Evolutionary conservation across 1,140 invertebrate species (phyloP).

Genomic region (Eupeodes corollae): DNA sequence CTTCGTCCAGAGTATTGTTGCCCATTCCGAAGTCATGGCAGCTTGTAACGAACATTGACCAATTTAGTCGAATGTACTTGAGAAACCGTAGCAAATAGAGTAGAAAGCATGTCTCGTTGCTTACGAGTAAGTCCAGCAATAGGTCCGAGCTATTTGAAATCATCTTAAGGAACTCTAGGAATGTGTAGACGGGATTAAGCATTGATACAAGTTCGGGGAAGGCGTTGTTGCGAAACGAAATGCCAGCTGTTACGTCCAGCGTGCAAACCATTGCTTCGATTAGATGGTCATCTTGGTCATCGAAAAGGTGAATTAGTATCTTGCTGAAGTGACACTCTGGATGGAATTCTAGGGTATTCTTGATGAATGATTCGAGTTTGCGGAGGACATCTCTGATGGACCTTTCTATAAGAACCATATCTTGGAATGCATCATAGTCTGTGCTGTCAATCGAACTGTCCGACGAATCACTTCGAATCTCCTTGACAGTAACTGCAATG

Average conservation of each 20-base stretch:
- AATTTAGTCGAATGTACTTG: slow-evolving; percentile 73
- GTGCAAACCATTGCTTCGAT: slow-evolving; percentile 89
- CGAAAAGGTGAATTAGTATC: slow-evolving; percentile 77
- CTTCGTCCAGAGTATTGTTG: slow-evolving; percentile 59
- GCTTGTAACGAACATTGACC: slow-evolving; percentile 66
- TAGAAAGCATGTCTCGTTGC: slow-evolving; percentile 84
- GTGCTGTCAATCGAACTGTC: slow-evolving; percentile 70
- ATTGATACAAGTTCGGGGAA: slow-evolving; percentile 65
- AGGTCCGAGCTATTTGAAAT: slow-evolving; percentile 74
- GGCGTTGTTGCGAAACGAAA: slow-evolving; percentile 66
- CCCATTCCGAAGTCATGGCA: slow-evolving; percentile 50
- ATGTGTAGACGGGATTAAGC: slow-evolving; percentile 71
- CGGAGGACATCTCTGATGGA: slow-evolving; percentile 72
- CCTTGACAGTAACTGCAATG: slow-evolving; percentile 80
- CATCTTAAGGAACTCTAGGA: slow-evolving; percentile 70
- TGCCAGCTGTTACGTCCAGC: slow-evolving; percentile 71
- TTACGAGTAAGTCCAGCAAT: slow-evolving; percentile 74
- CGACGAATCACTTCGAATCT: slow-evolving; percentile 73
- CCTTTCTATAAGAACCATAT: slow-evolving; percentile 76
- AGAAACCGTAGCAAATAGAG: slow-evolving; percentile 75
- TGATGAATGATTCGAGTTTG: slow-evolving; percentile 71
- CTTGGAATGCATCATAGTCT: slow-evolving; percentile 73
- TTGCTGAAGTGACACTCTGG: slow-evolving; percentile 76
- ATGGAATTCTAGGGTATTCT: slow-evolving; percentile 69
- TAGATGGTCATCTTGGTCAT: slow-evolving; percentile 81